A percentile compares a stretch with the other conserved stretches of the same genome.
phyloP scores from a whole-genome alignment of 2,888 invertebrate species.

The Melikaiella ostensackeni region DNA sequence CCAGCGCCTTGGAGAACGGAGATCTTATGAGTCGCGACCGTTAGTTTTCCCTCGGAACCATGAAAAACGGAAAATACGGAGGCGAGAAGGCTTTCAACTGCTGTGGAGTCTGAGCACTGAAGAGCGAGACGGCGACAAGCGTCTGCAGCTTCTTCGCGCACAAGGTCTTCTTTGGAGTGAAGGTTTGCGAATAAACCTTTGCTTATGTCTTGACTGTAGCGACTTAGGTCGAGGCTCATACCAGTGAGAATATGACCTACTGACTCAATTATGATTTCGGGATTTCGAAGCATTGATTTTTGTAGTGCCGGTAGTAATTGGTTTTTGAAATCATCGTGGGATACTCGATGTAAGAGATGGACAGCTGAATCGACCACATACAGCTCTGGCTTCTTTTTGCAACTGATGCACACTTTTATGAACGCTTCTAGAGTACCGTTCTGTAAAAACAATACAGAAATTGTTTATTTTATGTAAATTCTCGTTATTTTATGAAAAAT shows the following conservation, averaged over 20 bases:
- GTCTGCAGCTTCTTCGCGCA: constrained; percentile 85
- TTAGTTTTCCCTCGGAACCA: constrained; percentile 94
- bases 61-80: constrained; percentile 89
- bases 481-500: too few species aligned
- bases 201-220: constrained; percentile 87
- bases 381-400: constrained; percentile 86
- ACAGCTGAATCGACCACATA: constrained; percentile 84
- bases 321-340: constrained; percentile 84
- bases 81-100: constrained; percentile 84
- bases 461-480: too few species aligned
- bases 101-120: constrained; percentile 84
- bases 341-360: constrained; percentile 82
- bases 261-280: constrained; percentile 92
- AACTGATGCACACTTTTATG: constrained; percentile 87
- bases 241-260: constrained; percentile 87
- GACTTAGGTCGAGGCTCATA: constrained; percentile 87
- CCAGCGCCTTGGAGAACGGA: constrained; percentile 90
- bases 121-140: constrained; percentile 85
- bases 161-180: constrained; percentile 90
- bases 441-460: constrained; percentile 78
- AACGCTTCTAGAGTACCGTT: constrained; percentile 83
- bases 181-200: constrained; percentile 92
- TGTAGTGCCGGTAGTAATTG: constrained; percentile 90
- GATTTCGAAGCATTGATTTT: constrained; percentile 94
- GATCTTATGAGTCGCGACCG: constrained; percentile 92